These are phyloP conservation scores for Chelidonichthys spinosus DNA, from an alignment of 2,797 vertebrate species.

Conservation along the genomic window DNA sequence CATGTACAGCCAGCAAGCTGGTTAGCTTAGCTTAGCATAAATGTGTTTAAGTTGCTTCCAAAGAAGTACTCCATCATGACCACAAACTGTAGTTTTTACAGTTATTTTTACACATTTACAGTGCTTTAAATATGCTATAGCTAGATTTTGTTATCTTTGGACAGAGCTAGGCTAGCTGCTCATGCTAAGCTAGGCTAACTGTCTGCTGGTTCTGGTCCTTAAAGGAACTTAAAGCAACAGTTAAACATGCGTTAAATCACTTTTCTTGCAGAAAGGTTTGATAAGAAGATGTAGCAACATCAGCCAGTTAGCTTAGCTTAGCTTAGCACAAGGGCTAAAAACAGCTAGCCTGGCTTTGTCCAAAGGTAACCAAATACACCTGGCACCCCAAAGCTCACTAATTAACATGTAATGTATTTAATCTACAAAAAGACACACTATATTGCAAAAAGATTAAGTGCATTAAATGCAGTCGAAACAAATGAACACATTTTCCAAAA, in stretches of 20 bases:
- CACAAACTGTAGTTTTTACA: not conserved
- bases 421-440: not conserved
- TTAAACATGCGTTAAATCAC: too few relatives aligned
- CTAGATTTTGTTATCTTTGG: too few relatives aligned
- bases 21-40: not conserved
- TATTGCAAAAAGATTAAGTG: not conserved
- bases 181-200: not conserved
- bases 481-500: not conserved
- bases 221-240: not conserved
- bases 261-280: not conserved
- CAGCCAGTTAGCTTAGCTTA: constrained; percentile 1
- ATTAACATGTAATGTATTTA: not conserved
- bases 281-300: not conserved
- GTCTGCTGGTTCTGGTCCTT: not conserved
- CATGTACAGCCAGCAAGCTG: not conserved
- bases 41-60: not conserved
- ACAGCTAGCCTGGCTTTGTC: not conserved
- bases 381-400: not conserved
- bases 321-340: not conserved
- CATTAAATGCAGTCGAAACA: not conserved
- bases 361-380: not conserved
- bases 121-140: too few relatives aligned
- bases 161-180: not conserved
- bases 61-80: not conserved
- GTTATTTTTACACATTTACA: not conserved